These are phyloP conservation scores for Brachypteracias leptosomus DNA, from an alignment of 2,113 vertebrate species.

Conservation along the genomic window DNA sequence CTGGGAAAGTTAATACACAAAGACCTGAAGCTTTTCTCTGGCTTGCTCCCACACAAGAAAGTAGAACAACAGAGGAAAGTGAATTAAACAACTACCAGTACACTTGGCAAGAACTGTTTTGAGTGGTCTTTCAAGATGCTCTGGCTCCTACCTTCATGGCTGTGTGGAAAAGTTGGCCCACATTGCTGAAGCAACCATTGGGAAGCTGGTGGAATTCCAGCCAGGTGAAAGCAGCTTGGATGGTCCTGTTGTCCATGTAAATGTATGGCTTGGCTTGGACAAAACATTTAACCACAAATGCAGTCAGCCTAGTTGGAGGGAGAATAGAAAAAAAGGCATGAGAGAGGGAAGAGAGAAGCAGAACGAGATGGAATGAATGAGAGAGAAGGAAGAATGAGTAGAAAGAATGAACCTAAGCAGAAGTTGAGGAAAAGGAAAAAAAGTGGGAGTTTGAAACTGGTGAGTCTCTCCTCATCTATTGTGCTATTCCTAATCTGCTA, in stretches of 20 bases:
- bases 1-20: neutral
- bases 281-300: conserved; percentile 89
- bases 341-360: neutral
- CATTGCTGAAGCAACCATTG: conserved; percentile 77
- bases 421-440: neutral
- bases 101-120: neutral
- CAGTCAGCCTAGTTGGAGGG: conserved; percentile 77
- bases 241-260: conserved; percentile 73
- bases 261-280: conserved; percentile 74
- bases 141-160: conserved; percentile 80
- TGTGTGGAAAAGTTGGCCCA: conserved; percentile 80
- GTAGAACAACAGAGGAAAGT: neutral
- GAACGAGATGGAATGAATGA: neutral
- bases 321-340: neutral
- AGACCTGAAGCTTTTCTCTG: neutral
- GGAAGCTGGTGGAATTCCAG: conserved; percentile 70
- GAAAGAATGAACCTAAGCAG: neutral
- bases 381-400: neutral
- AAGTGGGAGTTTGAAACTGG: neutral
- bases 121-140: neutral
- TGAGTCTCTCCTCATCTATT: neutral
- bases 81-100: neutral
- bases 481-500: neutral
- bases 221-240: conserved; percentile 76
- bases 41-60: neutral